Percentiles rank a stretch among this genome's conserved stretches.
Evolutionary conservation across 2,113 vertebrate genomes (phyloP).

Genomic region (Plectropomus leopardus): DNA sequence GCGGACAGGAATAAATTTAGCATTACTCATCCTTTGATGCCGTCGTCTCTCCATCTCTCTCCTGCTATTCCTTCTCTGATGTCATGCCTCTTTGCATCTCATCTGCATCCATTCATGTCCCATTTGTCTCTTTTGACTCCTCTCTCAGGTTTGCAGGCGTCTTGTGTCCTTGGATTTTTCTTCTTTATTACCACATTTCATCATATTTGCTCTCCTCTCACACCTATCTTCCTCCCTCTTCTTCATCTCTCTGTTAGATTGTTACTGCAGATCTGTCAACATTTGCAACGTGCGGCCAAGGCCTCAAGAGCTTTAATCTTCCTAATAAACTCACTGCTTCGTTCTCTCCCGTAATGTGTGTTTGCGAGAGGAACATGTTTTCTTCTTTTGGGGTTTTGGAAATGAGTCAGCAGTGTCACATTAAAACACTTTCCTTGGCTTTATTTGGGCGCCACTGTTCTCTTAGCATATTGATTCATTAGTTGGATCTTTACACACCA

Average conservation of each 20-base stretch:
- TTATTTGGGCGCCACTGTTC: conserved; percentile 55
- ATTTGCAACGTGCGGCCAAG: conserved; percentile 26
- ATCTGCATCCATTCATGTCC: conserved; percentile 74
- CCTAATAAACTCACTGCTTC: conserved; percentile 53
- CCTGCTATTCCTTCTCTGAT: conserved; percentile 65
- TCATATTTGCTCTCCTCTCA: conserved; percentile 28
- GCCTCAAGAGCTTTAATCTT: conserved; percentile 63
- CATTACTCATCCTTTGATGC: conserved; percentile 76
- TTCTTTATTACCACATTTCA: conserved; percentile 58
- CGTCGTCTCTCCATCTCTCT: conserved; percentile 51
- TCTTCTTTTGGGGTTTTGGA: conserved; percentile 43
- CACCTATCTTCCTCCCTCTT: conserved; percentile 3
- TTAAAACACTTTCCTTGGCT: conserved; percentile 65
- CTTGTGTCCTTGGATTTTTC: conserved; percentile 56
- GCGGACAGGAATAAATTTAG: conserved; percentile 65
- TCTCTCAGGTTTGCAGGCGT: conserved; percentile 40
- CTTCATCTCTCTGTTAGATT: conserved; percentile 10
- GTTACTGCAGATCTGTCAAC: conserved; percentile 53
- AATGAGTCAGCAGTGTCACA: conserved; percentile 55
- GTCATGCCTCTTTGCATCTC: conserved; percentile 77
- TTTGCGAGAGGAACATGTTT: conserved; percentile 42
- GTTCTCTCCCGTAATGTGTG: conserved; percentile 32
- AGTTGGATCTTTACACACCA: conserved; percentile 47
- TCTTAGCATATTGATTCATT: conserved; percentile 79
- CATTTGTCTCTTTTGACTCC: conserved; percentile 71